phyloP scores from a whole-genome alignment of 1,140 invertebrate species.

The Sarcophaga peregrina region DNA sequence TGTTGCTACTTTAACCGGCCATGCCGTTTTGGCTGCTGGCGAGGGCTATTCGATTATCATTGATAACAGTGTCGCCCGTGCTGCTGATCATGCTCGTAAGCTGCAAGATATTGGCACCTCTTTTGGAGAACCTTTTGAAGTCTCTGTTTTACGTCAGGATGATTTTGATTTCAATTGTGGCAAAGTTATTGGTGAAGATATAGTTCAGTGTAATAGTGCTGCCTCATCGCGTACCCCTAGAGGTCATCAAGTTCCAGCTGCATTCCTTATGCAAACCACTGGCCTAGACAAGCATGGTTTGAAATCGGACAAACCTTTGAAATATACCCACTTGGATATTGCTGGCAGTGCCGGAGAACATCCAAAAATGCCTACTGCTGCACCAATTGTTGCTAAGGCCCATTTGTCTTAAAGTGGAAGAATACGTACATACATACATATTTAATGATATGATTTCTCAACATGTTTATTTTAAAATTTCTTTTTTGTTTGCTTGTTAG shows the following conservation, averaged over 20 bases:
- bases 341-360: slow-evolving; percentile 83
- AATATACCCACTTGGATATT: slow-evolving; percentile 91
- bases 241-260: slow-evolving; percentile 88
- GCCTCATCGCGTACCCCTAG: slow-evolving; percentile 77
- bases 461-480: too few relatives aligned
- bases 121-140: too few relatives aligned
- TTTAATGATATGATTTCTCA: too few relatives aligned
- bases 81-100: slow-evolving; percentile 72
- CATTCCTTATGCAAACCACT: slow-evolving; percentile 88
- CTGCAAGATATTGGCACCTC: too few relatives aligned
- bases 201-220: slow-evolving; percentile 81
- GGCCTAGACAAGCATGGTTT: slow-evolving; percentile 88
- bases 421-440: too few relatives aligned
- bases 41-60: slow-evolving; percentile 83
- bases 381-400: slow-evolving; percentile 80
- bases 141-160: slow-evolving; percentile 86
- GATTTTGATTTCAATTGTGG: slow-evolving; percentile 84
- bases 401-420: slow-evolving; percentile 57
- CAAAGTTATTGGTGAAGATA: slow-evolving; percentile 86
- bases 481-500: too few relatives aligned
- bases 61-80: slow-evolving; percentile 90
- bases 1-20: slow-evolving; percentile 93
- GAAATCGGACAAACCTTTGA: slow-evolving; percentile 74
- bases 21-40: slow-evolving; percentile 83
- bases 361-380: slow-evolving; percentile 81